phyloP scores from a whole-genome alignment of 2,113 vertebrate genomes.

The Osmerus eperlanus region DNA sequence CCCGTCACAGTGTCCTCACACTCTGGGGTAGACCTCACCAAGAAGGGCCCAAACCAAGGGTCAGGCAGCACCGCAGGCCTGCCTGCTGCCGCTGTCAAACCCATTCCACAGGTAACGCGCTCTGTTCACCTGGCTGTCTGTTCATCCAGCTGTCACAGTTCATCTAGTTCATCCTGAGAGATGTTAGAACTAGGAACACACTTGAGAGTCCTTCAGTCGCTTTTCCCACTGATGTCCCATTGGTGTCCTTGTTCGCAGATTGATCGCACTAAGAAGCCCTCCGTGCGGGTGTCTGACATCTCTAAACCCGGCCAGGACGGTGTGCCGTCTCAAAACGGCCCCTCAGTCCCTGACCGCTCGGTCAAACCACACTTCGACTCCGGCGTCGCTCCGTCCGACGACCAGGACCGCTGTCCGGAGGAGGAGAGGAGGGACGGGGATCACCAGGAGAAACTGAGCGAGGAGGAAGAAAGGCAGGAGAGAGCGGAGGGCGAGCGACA shows the following conservation, averaged over 20 bases:
- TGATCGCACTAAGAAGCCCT: slow-evolving; percentile 91
- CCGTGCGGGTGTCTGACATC: slow-evolving; percentile 62
- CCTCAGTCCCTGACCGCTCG: slow-evolving; percentile 80
- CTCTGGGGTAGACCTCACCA: slow-evolving; percentile 48
- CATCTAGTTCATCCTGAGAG: not conserved
- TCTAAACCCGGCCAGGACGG: slow-evolving; percentile 63
- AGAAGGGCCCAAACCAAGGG: slow-evolving; percentile 20
- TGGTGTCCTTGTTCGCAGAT: slow-evolving; percentile 69
- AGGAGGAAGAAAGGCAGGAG: slow-evolving; percentile 61
- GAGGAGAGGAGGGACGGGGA: slow-evolving; percentile 64
- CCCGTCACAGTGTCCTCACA: slow-evolving; percentile 35
- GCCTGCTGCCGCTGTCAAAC: slow-evolving; percentile 65
- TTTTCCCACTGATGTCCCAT: not conserved
- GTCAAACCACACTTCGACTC: slow-evolving; percentile 72
- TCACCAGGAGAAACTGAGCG: slow-evolving; percentile 55
- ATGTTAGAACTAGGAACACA: not conserved
- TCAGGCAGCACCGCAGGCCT: slow-evolving; percentile 42
- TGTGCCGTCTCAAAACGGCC: slow-evolving; percentile 65
- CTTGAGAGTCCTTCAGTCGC: not conserved
- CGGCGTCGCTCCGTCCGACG: slow-evolving; percentile 68
- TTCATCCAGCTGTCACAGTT: not conserved
- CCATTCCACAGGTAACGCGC: slow-evolving; percentile 80
- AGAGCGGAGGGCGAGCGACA: slow-evolving; percentile 39
- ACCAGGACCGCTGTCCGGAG: slow-evolving; percentile 56
- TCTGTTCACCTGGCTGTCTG: not conserved